These are phyloP conservation scores for Caerostris extrusa DNA, from an alignment of 1,140 invertebrate species.

Conservation along the genomic window DNA sequence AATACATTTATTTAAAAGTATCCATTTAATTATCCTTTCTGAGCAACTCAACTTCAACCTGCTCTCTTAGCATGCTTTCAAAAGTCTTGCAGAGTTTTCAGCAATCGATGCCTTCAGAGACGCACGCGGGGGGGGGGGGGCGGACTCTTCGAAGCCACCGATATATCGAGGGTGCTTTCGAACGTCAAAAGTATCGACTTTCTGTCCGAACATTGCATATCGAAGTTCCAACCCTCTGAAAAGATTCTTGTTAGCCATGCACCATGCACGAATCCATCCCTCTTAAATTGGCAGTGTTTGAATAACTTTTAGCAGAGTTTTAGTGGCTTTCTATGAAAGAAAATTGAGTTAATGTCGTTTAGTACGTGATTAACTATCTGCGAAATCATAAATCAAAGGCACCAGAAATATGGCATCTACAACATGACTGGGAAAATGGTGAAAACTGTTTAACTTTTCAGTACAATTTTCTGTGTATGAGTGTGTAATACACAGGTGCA, in stretches of 20 bases:
- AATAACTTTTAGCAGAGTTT: background rate
- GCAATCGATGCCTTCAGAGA: background rate
- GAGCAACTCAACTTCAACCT: background rate
- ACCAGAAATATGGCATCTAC: too few relatives aligned
- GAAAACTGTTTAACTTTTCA: too few relatives aligned
- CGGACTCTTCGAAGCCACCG: background rate
- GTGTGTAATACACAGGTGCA: too few relatives aligned
- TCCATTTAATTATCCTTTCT: background rate
- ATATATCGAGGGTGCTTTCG: constrained; percentile 8
- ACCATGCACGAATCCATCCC: background rate
- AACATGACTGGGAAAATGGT: too few relatives aligned
- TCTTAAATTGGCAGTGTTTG: background rate
- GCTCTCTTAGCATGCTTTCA: background rate
- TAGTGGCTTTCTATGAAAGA: background rate
- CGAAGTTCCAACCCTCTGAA: background rate
- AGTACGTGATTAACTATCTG: too few relatives aligned
- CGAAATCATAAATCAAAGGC: too few relatives aligned
- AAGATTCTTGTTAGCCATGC: background rate
- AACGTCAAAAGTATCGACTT: constrained; percentile 10
- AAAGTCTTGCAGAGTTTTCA: background rate
- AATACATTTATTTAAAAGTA: too few relatives aligned
- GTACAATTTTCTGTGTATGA: too few relatives aligned
- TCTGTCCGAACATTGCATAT: background rate
- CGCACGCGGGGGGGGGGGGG: background rate
- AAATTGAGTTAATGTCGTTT: background rate